These are phyloP conservation scores for Lottia scabra DNA, from an alignment of 2,888 invertebrate species.

Conservation along the genomic window DNA sequence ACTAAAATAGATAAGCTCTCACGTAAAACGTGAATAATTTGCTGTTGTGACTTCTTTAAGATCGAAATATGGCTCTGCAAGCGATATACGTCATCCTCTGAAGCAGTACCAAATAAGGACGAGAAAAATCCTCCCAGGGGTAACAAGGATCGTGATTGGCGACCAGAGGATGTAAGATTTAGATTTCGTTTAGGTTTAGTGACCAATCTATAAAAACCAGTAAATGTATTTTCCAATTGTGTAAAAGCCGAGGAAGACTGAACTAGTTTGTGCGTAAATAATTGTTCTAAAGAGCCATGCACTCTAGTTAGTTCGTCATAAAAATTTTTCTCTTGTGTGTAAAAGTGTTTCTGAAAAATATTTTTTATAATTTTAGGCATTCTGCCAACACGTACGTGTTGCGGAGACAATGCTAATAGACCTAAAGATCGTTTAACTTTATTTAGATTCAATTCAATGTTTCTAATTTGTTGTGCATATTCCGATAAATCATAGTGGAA, in stretches of 20 bases:
- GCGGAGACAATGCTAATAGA: neutral
- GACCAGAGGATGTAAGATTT: neutral
- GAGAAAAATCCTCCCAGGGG: neutral
- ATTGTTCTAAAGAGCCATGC: neutral
- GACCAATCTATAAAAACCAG: too few species aligned
- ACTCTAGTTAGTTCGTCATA: neutral
- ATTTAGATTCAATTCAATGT: neutral
- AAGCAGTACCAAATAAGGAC: neutral
- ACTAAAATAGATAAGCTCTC: neutral
- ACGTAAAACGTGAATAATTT: neutral
- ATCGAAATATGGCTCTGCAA: neutral
- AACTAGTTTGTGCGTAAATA: neutral
- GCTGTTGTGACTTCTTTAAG: neutral
- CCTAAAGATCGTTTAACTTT: neutral
- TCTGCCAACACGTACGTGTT: neutral
- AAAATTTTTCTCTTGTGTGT: neutral
- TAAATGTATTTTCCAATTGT: too few species aligned
- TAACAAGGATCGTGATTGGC: neutral
- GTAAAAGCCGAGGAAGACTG: neutral
- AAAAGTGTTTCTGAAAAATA: neutral
- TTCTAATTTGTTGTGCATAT: neutral
- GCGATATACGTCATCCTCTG: neutral
- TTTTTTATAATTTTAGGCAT: neutral
- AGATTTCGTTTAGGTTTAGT: too few species aligned
- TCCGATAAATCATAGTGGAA: neutral